These are phyloP conservation scores for Hippocampus guttulatus DNA, from an alignment of 2,113 vertebrate genomes.

Conservation along the genomic window DNA sequence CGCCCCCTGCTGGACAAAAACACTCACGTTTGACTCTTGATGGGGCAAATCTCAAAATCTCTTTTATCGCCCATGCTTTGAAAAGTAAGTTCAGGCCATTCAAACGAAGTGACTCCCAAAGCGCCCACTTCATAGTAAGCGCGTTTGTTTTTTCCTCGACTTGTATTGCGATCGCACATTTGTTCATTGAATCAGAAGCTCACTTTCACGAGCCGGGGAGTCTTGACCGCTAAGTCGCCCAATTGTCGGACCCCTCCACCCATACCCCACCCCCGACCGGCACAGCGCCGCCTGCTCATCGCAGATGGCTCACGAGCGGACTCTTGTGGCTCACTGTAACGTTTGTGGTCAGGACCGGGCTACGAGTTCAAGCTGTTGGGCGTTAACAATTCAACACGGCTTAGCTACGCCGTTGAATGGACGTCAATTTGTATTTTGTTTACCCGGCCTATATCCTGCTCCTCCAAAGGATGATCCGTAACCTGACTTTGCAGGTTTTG, in stretches of 20 bases:
- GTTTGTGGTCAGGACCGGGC: background rate
- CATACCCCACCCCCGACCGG: no score
- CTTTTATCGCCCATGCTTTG: background rate
- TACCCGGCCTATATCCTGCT: conserved; percentile 55
- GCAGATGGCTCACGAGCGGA: background rate
- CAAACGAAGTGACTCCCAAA: background rate
- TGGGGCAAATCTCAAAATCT: background rate
- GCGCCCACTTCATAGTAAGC: background rate
- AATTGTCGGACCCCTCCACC: conserved; percentile 28
- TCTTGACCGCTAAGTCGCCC: conserved; percentile 36
- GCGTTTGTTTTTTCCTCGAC: background rate
- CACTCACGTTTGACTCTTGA: conserved; percentile 11
- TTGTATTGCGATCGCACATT: background rate
- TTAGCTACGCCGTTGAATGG: background rate
- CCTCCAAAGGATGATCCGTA: conserved; percentile 47
- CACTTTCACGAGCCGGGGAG: background rate
- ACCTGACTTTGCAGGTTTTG: conserved; percentile 64
- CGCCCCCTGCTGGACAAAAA: conserved; percentile 44
- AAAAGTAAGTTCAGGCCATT: background rate
- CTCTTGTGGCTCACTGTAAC: background rate
- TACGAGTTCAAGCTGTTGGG: no score
- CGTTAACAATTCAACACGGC: background rate
- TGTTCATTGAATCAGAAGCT: background rate
- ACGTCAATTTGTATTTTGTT: background rate
- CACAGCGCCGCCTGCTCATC: conserved; percentile 30